Base-by-base conservation (phyloP, 2,888 invertebrate genomes). In the Conops quadrifasciatus region DNA sequence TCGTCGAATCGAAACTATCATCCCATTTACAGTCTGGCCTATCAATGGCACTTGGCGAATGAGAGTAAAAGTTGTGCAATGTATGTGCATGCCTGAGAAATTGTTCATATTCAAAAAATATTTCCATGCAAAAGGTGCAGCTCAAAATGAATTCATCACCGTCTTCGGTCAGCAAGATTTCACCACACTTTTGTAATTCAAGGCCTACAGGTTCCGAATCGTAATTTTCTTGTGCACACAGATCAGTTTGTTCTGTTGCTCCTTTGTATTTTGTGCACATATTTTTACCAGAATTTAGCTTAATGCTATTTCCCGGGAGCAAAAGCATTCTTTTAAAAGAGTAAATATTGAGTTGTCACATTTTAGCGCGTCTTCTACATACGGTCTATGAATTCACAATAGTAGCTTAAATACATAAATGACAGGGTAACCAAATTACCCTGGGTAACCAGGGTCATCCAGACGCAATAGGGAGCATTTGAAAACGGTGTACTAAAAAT, bases 181-280 rank as follows among this genome's bases (percentile, higher is more conserved):
- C 67, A 21, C 67, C 67, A 24, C 47, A 67, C 28, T 67, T 67
- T 26, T 67, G 67, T 59, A 67, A 47, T 58, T 67, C 47, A 45
- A 47, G n/a, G 5, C 53, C 66, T 21, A 36, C 16, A 28, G 53
- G 43, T 19, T 28, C 19, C n/a, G 9, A 4, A 11, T 19, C 24
- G 24, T 19, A 19, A 21, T 53, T n/a, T 24, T 4, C 19, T 19
- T 21, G 21, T 64, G n/a, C 16, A 7, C n/a, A 28, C 24, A 53
- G 15, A 19, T 53, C 24, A 5, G 30, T n/a, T 19, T 9, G 7
- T 21, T 21, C 30, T 30, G 2, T 30, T 51, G 13, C 15, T 0
- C 11, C 11, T 63, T 19, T 21, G n/a, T 53, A 64, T 16, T 19
- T 36, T 53, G 66, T 53, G 36, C 53, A 21, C 64, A 64, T 49